Evolutionary conservation across 2,113 vertebrate genomes (phyloP), one percentile per base, ranked within the genome.

Genomic region (Equus quagga): DNA sequence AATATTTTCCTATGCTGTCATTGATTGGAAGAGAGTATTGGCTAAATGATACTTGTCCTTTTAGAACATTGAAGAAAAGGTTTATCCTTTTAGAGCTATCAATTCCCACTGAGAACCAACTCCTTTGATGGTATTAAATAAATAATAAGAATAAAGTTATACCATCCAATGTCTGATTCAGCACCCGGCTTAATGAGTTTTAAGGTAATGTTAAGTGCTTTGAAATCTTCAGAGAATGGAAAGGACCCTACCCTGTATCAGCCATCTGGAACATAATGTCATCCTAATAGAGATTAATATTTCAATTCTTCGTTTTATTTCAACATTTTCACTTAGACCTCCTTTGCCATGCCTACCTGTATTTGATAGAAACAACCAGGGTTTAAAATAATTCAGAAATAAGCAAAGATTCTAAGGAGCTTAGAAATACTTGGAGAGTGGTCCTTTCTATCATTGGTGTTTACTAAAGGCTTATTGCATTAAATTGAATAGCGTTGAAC

Each of bases 201-300:
- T 91, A 93, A 97, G 93, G 65, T 96, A 97, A 97, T 65, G 95
- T 89, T 97, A 97, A 97, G 96, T 96, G 95, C 96, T 97, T 95
- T 96, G 64, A 96, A 97, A 95, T 93, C 91, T 96, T 97, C 81
- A 97, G 96, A 92, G 75, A 94, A 65, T 75, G 79, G 56, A 89
- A 92, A 95, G 78, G 49, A 89, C 1, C 0, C 51, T 91, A 84
- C 8, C 51, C 54, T 64, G 3, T 46, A 58, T 86, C 73, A 92
- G 26, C 67, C 78, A 83, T 78, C 36, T 86, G 58, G 33, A 97
- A 64, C 24, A n/a, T 44, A 87, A 49, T 33, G 23, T 78, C 73
- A 60, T 85, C 95, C 85, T 89, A 92, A 64, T 81, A 73, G 72
- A 88, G 33, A 79, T 92, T 65, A 89, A 93, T 82, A 82, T 73